These are phyloP conservation scores for Manduca sexta DNA, from an alignment of 1,140 invertebrate species.

Conservation along the genomic window DNA sequence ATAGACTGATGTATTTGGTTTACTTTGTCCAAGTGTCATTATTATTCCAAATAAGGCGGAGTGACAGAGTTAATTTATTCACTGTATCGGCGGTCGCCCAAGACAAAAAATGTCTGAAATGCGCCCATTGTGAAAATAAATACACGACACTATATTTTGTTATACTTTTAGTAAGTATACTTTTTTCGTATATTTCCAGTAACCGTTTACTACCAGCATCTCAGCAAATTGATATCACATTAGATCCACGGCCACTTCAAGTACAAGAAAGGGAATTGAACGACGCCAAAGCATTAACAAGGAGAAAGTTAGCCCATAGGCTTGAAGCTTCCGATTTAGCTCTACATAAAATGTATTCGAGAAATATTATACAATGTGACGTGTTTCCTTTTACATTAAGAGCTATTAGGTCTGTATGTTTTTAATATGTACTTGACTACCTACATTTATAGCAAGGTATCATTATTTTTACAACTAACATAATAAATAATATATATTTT, in stretches of 20 bases:
- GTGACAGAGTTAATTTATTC: no score
- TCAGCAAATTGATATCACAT: constrained; percentile 76
- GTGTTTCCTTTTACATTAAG: constrained; percentile 77
- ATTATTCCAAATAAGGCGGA: no score
- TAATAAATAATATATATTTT: no score
- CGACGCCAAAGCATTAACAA: constrained; percentile 75
- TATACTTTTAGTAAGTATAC: constrained; percentile 1
- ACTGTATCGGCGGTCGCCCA: no score
- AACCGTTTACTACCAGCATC: constrained; percentile 76
- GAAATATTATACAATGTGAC: constrained; percentile 80
- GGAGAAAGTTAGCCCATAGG: constrained; percentile 70
- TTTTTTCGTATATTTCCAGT: constrained; percentile 44
- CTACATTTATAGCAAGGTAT: no score
- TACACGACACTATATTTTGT: no score
- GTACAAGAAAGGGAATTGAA: constrained; percentile 76
- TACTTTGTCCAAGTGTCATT: no score
- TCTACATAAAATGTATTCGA: constrained; percentile 80
- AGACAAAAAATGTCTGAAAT: no score
- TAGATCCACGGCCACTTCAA: constrained; percentile 78
- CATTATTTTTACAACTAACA: no score
- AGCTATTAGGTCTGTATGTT: constrained; percentile 61
- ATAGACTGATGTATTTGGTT: no score
- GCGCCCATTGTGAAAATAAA: no score
- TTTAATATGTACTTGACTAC: background rate
- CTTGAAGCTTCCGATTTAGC: constrained; percentile 75